Evolutionary conservation across 2,888 invertebrate species (phyloP).

Genomic region (Coenonympha arcania): DNA sequence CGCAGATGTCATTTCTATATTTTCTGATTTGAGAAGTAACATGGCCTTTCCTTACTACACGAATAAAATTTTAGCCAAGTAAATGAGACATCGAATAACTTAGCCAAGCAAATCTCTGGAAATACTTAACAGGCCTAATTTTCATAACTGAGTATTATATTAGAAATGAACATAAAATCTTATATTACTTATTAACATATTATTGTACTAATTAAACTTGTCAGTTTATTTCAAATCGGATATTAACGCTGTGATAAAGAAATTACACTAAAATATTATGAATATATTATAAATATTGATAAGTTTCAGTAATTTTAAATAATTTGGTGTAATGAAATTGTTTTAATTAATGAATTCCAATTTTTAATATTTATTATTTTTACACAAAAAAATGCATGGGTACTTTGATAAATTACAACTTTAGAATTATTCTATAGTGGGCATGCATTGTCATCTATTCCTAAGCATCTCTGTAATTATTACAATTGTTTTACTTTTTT

Average conservation of each 20-base stretch:
- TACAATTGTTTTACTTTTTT: too few species aligned
- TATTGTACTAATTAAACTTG: too few species aligned
- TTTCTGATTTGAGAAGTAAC: too few species aligned
- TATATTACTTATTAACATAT: too few species aligned
- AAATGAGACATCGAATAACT: neutral
- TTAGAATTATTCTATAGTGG: too few species aligned
- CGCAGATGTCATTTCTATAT: too few species aligned
- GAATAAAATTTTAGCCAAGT: neutral
- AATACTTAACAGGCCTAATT: neutral
- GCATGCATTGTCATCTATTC: too few species aligned
- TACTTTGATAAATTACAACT: too few species aligned
- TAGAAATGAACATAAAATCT: neutral
- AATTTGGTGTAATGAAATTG: neutral
- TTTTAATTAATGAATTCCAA: neutral
- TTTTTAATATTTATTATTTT: too few species aligned
- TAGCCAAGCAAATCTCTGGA: neutral
- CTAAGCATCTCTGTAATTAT: too few species aligned
- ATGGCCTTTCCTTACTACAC: too few species aligned
- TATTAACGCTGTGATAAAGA: constrained; percentile 28
- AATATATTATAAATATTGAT: neutral
- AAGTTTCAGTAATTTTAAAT: neutral
- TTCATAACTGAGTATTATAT: neutral
- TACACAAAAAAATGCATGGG: neutral
- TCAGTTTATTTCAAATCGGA: constrained; percentile 18
- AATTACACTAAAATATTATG: constrained; percentile 13